A percentile compares a stretch with the other conserved stretches of the same genome.
phyloP scores from a whole-genome alignment of 2,113 vertebrate species.

The Polypterus bichir region DNA sequence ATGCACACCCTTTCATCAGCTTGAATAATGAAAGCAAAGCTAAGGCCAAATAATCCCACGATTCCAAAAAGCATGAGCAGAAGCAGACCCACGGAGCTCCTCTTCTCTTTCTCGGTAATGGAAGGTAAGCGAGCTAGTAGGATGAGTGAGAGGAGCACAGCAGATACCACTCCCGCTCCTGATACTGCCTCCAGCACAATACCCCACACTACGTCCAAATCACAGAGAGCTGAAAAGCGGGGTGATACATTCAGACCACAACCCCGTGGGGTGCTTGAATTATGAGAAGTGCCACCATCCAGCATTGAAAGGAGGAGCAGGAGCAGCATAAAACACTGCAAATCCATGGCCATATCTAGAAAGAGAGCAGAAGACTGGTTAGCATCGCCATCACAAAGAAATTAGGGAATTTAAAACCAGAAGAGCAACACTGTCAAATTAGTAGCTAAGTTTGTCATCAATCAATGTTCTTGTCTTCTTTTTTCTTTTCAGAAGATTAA shows the following conservation, averaged over 20 bases:
- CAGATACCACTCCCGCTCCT: constrained; percentile 66
- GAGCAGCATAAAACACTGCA: constrained; percentile 30
- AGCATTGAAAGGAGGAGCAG: constrained; percentile 62
- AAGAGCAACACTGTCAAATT: too few relatives aligned
- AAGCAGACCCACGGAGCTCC: constrained; percentile 66
- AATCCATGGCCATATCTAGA: constrained; percentile 38
- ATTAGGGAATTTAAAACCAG: too few relatives aligned
- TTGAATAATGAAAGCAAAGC: constrained; percentile 85
- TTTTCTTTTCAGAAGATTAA: too few relatives aligned
- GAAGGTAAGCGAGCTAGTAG: constrained; percentile 75
- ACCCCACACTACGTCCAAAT: constrained; percentile 90
- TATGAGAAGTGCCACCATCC: constrained; percentile 47
- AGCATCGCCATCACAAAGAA: too few relatives aligned
- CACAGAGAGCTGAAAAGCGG: constrained; percentile 78
- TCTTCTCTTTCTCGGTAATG: constrained; percentile 82
- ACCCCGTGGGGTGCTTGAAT: constrained; percentile 60
- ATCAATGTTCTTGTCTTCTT: too few relatives aligned
- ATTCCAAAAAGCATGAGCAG: constrained; percentile 81
- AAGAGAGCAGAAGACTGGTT: not conserved
- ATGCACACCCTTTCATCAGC: constrained; percentile 73
- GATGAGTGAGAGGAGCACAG: constrained; percentile 64
- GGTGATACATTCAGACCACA: constrained; percentile 74
- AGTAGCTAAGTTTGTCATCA: too few relatives aligned
- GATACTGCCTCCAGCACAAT: constrained; percentile 79
- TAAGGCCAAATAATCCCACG: constrained; percentile 77